Conservation (phyloP, 2,888 invertebrate genomes). For the Globia sparganii region DNA sequence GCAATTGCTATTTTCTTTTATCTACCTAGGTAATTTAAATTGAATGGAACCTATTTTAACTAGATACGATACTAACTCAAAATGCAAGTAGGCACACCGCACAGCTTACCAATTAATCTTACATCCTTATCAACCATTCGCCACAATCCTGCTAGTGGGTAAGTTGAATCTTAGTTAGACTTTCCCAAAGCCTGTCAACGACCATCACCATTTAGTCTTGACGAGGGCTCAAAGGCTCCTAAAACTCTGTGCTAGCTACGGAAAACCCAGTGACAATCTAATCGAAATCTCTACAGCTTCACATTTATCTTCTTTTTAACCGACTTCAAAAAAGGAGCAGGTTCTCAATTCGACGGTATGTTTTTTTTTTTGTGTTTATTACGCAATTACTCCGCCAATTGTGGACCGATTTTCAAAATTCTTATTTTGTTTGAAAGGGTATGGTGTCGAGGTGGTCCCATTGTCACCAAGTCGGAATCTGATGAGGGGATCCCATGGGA, state of each 20-base stretch:
- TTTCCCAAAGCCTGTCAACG: not conserved
- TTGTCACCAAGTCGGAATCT: no score
- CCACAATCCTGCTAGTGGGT: not conserved
- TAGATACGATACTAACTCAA: not conserved
- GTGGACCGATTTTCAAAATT: no score
- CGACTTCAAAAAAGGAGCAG: no score
- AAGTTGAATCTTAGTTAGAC: not conserved
- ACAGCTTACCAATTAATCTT: not conserved
- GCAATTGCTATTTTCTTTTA: slow-evolving; percentile 10
- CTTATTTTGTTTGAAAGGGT: no score
- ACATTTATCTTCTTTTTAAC: not conserved
- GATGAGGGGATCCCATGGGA: no score
- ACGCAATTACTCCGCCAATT: no score
- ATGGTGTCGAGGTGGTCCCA: no score
- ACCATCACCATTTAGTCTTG: not conserved
- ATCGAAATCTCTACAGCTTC: not conserved
- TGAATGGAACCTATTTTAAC: slow-evolving; percentile 31
- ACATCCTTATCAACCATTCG: not conserved
- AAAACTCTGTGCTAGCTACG: not conserved
- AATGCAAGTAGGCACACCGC: not conserved
- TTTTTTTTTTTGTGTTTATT: no score
- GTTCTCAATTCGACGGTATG: no score
- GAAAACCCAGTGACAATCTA: not conserved
- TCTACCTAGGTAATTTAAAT: slow-evolving; percentile 19
- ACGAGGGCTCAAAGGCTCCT: not conserved